Evolutionary conservation across 2,797 vertebrate genomes (phyloP).

Genomic region (Spinus pinus): DNA sequence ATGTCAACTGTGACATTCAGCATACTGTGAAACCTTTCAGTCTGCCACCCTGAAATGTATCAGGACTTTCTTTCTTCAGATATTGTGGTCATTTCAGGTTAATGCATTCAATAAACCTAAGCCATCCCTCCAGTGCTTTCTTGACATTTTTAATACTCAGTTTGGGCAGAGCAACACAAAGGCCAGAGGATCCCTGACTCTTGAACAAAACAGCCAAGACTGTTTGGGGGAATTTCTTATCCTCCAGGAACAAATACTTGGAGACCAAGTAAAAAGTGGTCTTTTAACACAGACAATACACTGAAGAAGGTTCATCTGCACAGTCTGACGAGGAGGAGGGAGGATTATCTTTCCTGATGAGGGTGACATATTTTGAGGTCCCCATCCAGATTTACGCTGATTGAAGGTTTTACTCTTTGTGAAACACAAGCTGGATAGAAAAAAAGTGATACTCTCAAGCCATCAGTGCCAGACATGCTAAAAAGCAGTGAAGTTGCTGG

Average conservation of each 20-base stretch:
- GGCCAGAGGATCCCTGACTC: not conserved
- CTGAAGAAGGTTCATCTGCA: not conserved
- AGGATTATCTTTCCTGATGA: not conserved
- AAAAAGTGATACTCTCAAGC: not conserved
- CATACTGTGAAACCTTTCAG: not conserved
- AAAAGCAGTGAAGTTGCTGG: not conserved
- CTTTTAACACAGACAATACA: not conserved
- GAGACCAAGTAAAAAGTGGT: not conserved
- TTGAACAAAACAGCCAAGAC: not conserved
- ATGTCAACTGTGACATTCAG: not conserved
- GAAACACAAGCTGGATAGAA: not conserved
- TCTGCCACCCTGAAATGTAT: not conserved
- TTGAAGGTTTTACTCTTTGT: not conserved
- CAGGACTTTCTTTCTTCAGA: not conserved
- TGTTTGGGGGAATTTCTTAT: not conserved
- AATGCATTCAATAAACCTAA: not conserved
- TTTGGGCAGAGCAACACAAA: not conserved
- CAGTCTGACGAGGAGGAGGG: not conserved
- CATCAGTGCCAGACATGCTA: constrained; percentile 7
- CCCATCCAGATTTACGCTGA: not conserved
- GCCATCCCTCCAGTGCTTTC: not conserved
- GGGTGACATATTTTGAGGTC: not conserved
- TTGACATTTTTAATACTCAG: not conserved
- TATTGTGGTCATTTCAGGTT: not conserved
- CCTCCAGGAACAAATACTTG: not conserved